Conservation (phyloP, 2,797 vertebrate genomes). For the Propithecus deckenii region DNA sequence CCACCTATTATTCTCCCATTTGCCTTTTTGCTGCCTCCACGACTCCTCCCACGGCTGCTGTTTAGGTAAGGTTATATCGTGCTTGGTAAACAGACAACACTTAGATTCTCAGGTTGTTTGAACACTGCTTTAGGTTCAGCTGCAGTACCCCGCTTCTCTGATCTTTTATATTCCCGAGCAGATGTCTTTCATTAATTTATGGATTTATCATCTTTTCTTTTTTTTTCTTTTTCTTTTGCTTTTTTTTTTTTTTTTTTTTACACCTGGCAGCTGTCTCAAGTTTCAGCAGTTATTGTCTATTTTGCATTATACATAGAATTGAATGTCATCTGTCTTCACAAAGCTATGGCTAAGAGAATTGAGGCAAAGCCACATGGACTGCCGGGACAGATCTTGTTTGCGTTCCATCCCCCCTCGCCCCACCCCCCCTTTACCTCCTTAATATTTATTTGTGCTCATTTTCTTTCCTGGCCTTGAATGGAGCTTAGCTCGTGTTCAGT, state of each 20-base stretch:
- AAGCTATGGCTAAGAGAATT: constrained; percentile 89
- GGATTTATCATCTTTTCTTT: constrained; percentile 93
- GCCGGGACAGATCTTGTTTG: constrained; percentile 88
- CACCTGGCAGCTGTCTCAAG: constrained; percentile 97
- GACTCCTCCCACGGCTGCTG: constrained; percentile 35
- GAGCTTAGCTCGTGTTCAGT: constrained; percentile 90
- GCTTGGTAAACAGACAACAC: constrained; percentile 83
- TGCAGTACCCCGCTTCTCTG: constrained; percentile 89
- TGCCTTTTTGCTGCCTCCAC: constrained; percentile 73
- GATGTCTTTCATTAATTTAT: constrained; percentile 98
- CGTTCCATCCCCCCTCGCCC: constrained; percentile 82
- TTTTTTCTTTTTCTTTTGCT: constrained; percentile 85
- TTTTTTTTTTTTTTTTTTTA: constrained; percentile 88
- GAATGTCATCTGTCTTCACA: constrained; percentile 93
- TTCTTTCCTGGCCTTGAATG: constrained; percentile 93
- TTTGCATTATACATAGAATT: constrained; percentile 92
- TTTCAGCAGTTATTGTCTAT: constrained; percentile 96
- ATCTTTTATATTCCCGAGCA: constrained; percentile 94
- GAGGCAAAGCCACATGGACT: constrained; percentile 86
- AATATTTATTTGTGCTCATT: constrained; percentile 95
- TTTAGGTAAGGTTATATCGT: constrained; percentile 81
- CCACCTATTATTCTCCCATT: constrained; percentile 65
- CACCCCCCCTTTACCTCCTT: constrained; percentile 88
- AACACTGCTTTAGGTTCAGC: constrained; percentile 88
- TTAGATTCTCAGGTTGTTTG: constrained; percentile 86